Base-by-base conservation (phyloP, 1,140 invertebrate genomes). In the Drosophila nasuta region DNA sequence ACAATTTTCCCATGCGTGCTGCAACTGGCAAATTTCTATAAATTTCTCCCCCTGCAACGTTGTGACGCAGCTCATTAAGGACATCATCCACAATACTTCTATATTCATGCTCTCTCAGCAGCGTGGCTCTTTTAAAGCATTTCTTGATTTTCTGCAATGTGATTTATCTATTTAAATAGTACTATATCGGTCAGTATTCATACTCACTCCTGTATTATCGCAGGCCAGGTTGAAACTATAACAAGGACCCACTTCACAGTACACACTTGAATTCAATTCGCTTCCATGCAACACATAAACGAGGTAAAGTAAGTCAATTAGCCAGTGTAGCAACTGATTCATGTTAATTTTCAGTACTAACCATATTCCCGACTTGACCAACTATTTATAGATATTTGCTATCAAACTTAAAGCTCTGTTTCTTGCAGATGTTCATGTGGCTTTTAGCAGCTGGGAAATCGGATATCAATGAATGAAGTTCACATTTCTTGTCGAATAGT, bases 1-100 rank as follows among this genome's bases (percentile, higher is more conserved):
- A 6, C 68, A 82, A 74, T 33, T 2, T 52, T 0, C 45, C 56
- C 68, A 79, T 79, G 10, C 68, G 68, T 3, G 73, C 81, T 0
- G 81, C 81, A 8, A 10, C 5, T 0, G 60, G 65, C 7, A 83
- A 48, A 17, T 74, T 67, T 13, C 33, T 51, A 33, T 73, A 75
- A 0, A 10, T 11, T 1, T 35, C 11, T 1, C 80, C 81, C 2
- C 56, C 51, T 10, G 81, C 80, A 11, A 77, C 80, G 1, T 57
- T 15, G 25, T 77, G 73, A 0, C 81, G 72, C 11, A 82, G 5
- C 0, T 8, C 46, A 49, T 83, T 83, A 1, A 82, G 64, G 0
- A 5, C 1, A 2, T 48, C 1, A 1, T 41, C 17, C 3, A 83
- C 11, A 0, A n/a, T 0, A 0, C 15, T 8, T 7, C 5, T 66